Conservation (phyloP, 2,113 vertebrate species). For the Pomatorhinus ruficollis region DNA sequence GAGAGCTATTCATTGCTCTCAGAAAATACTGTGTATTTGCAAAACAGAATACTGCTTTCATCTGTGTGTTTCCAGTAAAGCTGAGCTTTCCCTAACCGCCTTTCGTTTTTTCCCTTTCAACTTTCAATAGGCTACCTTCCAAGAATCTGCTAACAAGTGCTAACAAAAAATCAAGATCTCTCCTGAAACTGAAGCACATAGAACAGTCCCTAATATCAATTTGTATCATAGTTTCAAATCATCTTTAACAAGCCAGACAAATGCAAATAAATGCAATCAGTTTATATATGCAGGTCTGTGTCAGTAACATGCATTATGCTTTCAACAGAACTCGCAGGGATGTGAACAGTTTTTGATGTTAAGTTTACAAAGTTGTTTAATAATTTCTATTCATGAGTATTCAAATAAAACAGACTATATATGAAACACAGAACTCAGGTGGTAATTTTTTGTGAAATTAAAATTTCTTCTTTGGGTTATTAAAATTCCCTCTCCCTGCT, state of each 20-base stretch:
- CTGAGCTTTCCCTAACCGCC: not conserved
- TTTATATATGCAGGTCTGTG: not conserved
- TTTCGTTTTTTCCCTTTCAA: not conserved
- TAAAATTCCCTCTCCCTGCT: not conserved
- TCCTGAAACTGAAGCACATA: not conserved
- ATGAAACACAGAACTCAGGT: not conserved
- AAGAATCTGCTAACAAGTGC: constrained; percentile 27
- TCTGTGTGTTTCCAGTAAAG: not conserved
- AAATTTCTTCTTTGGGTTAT: not conserved
- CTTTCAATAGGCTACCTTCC: not conserved
- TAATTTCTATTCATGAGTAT: not conserved
- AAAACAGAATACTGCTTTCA: constrained; percentile 36
- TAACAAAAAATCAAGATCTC: not conserved
- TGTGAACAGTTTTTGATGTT: not conserved
- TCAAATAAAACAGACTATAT: not conserved
- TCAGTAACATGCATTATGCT: not conserved
- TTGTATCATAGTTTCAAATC: not conserved
- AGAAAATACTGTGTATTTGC: not conserved
- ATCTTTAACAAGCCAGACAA: not conserved
- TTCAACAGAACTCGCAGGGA: not conserved
- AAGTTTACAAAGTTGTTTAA: not conserved
- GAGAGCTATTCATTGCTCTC: not conserved
- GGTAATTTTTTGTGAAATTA: not conserved
- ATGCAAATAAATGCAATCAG: not conserved
- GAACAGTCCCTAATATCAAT: not conserved